Evolutionary conservation across 2,888 invertebrate genomes (phyloP), one percentile per base, ranked within the genome.

Genomic region (Villa cingulata): DNA sequence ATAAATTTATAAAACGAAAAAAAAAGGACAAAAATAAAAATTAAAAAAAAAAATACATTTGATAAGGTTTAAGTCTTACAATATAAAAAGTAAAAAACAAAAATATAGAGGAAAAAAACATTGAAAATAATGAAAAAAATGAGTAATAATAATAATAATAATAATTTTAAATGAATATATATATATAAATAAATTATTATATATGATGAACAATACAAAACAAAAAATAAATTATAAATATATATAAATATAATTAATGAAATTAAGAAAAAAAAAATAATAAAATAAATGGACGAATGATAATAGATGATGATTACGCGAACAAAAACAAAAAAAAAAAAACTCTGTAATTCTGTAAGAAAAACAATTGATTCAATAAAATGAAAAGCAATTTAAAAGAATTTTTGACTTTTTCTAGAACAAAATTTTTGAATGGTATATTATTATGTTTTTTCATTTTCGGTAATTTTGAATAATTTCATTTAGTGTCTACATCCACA

Each of bases 281-380:
- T 23, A 23, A 23, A 23, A 23, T 36, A 46, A 41, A 41, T 41
- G 41, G 37, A 45, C 34, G 34, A 23, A 41, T n/a, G n/a, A n/a
- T n/a, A n/a, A n/a, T n/a, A n/a, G n/a, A n/a, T n/a, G n/a, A n/a
- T n/a, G n/a, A n/a, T n/a, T n/a, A n/a, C n/a, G n/a, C n/a, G n/a
- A 12, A n/a, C 16, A 29, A 29, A 41, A 44, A 44, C 9, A 23
- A 39, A 20, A 32, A 27, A 23, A 43, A 48, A 41, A 19, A 34
- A 34, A 36, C 9, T 43, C 48, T 48, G 48, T 48, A 48, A 44
- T 48, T 48, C 48, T 48, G 44, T 44, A 48, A 48, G 44, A 39
- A 48, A 48, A 48, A 48, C 43, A 44, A 44, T 44, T 48, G 44
- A 44, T 44, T 48, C 44, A 48, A 48, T 48, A 48, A 48, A 48